Conservation (phyloP, 2,888 invertebrate species). For the Ommatoiulus sabulosus region DNA sequence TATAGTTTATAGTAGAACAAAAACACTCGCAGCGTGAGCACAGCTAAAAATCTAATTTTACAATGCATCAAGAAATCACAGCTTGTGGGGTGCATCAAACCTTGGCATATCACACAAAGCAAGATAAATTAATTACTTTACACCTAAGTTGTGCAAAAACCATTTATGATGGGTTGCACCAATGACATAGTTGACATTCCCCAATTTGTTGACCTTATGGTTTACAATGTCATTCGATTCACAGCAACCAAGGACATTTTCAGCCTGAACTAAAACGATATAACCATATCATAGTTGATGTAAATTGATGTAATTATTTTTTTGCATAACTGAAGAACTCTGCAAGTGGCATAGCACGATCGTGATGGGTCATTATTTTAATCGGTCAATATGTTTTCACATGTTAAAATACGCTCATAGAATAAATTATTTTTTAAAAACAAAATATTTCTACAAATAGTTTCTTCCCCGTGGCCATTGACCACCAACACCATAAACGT, state of each 20-base stretch:
- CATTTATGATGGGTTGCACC: not conserved
- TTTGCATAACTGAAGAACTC: too few relatives aligned
- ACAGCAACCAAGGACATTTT: not conserved
- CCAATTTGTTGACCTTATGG: not conserved
- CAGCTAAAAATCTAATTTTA: not conserved
- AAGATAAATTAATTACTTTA: not conserved
- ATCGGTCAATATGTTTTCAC: too few relatives aligned
- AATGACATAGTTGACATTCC: not conserved
- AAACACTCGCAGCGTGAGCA: not conserved
- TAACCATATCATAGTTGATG: too few relatives aligned
- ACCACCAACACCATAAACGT: too few relatives aligned
- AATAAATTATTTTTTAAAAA: too few relatives aligned
- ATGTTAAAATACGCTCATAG: too few relatives aligned
- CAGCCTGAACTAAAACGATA: too few relatives aligned
- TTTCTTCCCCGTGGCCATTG: too few relatives aligned
- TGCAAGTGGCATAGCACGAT: too few relatives aligned
- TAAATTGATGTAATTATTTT: too few relatives aligned
- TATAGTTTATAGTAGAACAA: not conserved
- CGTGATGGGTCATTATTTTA: too few relatives aligned
- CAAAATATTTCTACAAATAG: too few relatives aligned
- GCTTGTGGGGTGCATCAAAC: not conserved
- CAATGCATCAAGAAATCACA: not conserved
- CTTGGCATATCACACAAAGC: not conserved
- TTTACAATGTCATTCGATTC: not conserved
- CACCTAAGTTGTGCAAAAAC: conserved; percentile 1